phyloP scores from a whole-genome alignment of 1,140 invertebrate genomes.

The Brachionus rubens region DNA sequence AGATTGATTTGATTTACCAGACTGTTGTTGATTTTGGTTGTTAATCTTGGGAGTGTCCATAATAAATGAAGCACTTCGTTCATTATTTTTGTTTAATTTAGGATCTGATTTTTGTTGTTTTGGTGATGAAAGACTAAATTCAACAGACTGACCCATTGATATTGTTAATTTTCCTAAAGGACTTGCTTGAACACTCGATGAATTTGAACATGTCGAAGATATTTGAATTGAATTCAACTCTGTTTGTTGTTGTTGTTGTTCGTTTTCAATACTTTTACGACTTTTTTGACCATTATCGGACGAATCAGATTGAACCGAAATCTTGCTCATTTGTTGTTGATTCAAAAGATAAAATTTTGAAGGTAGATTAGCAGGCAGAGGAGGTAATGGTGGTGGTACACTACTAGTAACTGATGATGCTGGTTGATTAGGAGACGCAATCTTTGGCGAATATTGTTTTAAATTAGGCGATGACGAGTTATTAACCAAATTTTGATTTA shows the following conservation, averaged over 20 bases:
- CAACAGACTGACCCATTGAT: not conserved
- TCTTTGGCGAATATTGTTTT: not conserved
- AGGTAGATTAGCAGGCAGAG: constrained; percentile 1
- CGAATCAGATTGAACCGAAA: not conserved
- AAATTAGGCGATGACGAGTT: not conserved
- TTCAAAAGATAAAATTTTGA: not conserved
- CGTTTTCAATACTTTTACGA: not conserved
- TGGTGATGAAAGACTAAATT: not conserved
- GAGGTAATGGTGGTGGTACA: not conserved
- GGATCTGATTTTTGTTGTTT: not conserved
- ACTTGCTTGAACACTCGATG: constrained; percentile 17
- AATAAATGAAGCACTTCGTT: constrained; percentile 41
- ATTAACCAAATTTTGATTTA: not conserved
- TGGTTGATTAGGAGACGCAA: not conserved
- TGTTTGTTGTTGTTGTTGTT: too few relatives aligned
- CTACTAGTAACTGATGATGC: not conserved
- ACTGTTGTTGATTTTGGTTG: not conserved
- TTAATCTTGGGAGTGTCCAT: not conserved
- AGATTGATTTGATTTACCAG: constrained; percentile 26
- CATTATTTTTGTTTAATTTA: constrained; percentile 3
- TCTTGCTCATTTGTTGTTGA: not conserved
- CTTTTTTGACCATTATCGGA: not conserved
- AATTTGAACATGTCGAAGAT: not conserved
- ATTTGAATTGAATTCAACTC: not conserved
- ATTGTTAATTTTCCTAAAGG: not conserved